Evolutionary conservation across 2,113 vertebrate species (phyloP).

Genomic region (Dolichotis patagonum): DNA sequence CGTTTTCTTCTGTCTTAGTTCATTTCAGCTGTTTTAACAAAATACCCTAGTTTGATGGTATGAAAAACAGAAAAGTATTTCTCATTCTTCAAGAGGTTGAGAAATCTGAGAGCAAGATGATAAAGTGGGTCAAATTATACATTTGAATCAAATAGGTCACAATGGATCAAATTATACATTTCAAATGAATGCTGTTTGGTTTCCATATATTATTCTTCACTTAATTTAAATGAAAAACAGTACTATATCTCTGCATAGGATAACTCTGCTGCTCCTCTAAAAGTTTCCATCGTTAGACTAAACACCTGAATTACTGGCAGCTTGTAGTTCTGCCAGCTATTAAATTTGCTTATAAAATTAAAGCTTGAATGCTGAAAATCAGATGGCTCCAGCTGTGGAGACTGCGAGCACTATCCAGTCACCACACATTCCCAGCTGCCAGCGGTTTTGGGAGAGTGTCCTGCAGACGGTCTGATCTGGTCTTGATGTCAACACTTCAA

Average conservation of each 20-base stretch:
- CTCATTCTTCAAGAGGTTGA: not conserved
- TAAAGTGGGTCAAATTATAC: not conserved
- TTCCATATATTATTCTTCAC: not conserved
- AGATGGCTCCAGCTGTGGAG: not conserved
- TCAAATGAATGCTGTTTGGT: not conserved
- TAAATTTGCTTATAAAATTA: not conserved
- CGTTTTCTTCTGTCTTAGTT: not conserved
- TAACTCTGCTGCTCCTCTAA: not conserved
- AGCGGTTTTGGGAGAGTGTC: not conserved
- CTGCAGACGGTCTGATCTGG: not conserved
- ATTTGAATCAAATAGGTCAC: not conserved
- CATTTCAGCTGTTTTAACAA: not conserved
- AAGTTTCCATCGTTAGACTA: not conserved
- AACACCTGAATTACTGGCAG: not conserved
- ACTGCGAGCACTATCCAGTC: not conserved
- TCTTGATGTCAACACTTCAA: not conserved
- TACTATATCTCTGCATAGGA: not conserved
- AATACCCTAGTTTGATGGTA: not conserved
- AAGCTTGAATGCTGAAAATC: not conserved
- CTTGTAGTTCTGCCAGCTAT: not conserved
- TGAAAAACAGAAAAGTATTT: not conserved
- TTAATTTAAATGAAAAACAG: not conserved
- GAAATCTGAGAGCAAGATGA: not conserved
- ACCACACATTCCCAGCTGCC: not conserved
- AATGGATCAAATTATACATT: not conserved